A percentile compares a stretch with the other conserved stretches of the same genome.
Evolutionary conservation across 2,113 vertebrate species (phyloP).

Genomic region (Nothobranchius furzeri): DNA sequence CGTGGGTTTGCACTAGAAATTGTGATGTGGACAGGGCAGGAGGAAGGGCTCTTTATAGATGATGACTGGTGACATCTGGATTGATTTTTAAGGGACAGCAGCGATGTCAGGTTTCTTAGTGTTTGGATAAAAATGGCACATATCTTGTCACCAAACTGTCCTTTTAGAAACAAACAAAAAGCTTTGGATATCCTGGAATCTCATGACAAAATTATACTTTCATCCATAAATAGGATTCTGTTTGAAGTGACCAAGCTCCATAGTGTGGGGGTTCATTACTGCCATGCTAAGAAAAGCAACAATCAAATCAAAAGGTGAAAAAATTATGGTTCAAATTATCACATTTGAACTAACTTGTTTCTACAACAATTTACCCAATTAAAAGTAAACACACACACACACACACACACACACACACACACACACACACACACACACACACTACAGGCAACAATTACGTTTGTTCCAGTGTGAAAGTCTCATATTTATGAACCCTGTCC

Average conservation of each 20-base stretch:
- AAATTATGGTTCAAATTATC: background rate
- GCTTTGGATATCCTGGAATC: background rate
- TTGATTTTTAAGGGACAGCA: conserved; percentile 8
- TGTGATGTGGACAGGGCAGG: background rate
- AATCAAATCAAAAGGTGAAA: background rate
- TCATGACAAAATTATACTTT: background rate
- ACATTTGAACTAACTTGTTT: too few species aligned
- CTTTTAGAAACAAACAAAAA: background rate
- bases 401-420: too few species aligned
- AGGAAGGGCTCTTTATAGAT: background rate
- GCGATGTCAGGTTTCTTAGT: background rate
- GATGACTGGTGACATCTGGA: conserved; percentile 1
- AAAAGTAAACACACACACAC: too few species aligned
- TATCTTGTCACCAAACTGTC: background rate
- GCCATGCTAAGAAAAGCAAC: too few species aligned
- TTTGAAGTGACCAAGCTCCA: too few species aligned
- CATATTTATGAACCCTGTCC: too few species aligned
- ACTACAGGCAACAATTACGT: too few species aligned
- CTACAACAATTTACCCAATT: too few species aligned
- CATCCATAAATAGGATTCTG: background rate
- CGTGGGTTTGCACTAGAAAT: conserved; percentile 16
- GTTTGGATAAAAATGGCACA: background rate
- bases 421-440: too few species aligned
- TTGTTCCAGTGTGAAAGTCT: too few species aligned
- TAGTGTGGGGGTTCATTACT: too few species aligned